These are phyloP conservation scores for Gymnothorax javanicus DNA, from an alignment of 2,797 vertebrate species.

Conservation along the genomic window DNA sequence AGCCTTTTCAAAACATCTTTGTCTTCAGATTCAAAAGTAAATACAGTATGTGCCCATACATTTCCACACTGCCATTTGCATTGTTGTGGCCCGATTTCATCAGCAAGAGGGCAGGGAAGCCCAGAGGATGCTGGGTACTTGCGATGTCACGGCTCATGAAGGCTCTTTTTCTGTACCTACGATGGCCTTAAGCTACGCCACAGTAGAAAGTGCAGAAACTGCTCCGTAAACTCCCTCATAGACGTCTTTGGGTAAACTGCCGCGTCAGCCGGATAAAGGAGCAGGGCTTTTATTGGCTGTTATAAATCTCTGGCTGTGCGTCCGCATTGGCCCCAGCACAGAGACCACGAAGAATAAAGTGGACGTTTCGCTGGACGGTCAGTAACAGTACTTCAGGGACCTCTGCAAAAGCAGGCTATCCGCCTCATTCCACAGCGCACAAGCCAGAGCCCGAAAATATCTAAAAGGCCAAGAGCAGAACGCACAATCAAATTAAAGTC, in stretches of 20 bases:
- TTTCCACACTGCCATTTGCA: background rate
- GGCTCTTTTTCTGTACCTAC: background rate
- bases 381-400: background rate
- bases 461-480: constrained; percentile 26
- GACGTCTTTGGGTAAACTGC: background rate
- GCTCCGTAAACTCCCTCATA: background rate
- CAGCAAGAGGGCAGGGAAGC: background rate
- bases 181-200: background rate
- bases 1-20: background rate
- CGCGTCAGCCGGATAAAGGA: constrained; percentile 9
- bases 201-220: background rate
- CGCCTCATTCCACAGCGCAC: background rate
- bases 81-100: background rate
- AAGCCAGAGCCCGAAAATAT: background rate
- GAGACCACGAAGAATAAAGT: background rate
- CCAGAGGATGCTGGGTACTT: background rate
- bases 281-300: background rate
- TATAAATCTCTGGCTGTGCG: background rate
- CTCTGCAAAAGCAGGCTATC: background rate
- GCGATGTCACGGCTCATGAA: background rate
- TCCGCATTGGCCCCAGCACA: background rate
- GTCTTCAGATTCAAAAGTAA: background rate
- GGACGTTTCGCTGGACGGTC: background rate
- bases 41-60: background rate
- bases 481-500: constrained; percentile 53